phyloP scores from a whole-genome alignment of 2,888 invertebrate species.

The Tinea pellionella region DNA sequence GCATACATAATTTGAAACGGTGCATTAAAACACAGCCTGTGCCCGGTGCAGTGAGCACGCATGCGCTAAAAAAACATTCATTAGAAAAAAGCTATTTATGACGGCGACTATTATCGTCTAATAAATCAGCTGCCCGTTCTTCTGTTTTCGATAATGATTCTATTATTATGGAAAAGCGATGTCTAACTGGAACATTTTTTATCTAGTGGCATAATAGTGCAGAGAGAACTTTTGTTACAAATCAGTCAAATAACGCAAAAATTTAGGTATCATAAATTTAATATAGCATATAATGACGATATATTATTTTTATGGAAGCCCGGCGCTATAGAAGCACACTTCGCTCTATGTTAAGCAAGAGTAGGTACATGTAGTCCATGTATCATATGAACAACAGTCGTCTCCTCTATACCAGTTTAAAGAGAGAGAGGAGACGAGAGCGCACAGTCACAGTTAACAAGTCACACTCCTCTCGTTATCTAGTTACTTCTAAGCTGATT shows the following conservation, averaged over 20 bases:
- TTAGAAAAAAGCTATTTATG: conserved; percentile 67
- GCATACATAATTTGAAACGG: conserved; percentile 48
- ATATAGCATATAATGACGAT: no score
- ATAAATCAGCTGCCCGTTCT: conserved; percentile 71
- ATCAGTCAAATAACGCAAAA: background rate
- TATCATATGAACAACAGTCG: no score
- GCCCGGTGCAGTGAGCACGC: conserved; percentile 47
- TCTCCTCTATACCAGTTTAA: no score
- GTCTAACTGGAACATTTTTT: conserved; percentile 68
- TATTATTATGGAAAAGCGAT: conserved; percentile 70
- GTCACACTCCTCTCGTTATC: no score
- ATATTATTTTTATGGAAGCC: no score
- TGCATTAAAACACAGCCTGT: conserved; percentile 41
- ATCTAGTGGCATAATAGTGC: conserved; percentile 26
- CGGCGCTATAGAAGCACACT: no score
- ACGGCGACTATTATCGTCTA: conserved; percentile 67
- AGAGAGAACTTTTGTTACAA: conserved; percentile 28
- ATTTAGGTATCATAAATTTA: no score
- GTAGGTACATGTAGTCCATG: no score
- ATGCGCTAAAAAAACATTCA: conserved; percentile 47
- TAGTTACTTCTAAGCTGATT: no score
- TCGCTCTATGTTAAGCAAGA: no score
- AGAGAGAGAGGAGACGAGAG: no score
- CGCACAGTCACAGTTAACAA: no score
- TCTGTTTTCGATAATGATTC: conserved; percentile 71